A percentile compares a stretch with the other conserved stretches of the same genome.
These are phyloP conservation scores for Alligator mississippiensis DNA, from an alignment of 2,113 vertebrate species.

Conservation along the genomic window DNA sequence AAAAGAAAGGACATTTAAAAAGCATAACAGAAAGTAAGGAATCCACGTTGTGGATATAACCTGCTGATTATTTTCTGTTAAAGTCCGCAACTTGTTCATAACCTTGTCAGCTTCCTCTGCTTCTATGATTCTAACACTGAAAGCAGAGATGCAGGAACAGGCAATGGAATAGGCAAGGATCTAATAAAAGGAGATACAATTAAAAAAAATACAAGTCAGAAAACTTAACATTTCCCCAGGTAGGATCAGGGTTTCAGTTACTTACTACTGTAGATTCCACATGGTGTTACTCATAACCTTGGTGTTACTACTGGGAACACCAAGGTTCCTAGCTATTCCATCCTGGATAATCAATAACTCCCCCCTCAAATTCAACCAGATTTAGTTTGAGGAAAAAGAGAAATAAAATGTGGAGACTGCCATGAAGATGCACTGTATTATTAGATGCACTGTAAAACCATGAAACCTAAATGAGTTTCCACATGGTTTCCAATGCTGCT, in stretches of 20 bases:
- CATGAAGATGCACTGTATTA: background rate
- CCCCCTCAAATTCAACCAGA: background rate
- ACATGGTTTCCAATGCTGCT: background rate
- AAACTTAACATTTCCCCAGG: background rate
- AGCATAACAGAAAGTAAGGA: background rate
- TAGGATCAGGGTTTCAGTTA: background rate
- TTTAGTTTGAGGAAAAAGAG: background rate
- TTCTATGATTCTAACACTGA: conserved; percentile 85
- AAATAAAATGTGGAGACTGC: background rate
- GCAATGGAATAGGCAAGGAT: conserved; percentile 90
- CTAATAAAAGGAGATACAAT: conserved; percentile 68
- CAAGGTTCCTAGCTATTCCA: background rate
- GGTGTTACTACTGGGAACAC: too few species aligned
- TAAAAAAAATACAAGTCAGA: background rate
- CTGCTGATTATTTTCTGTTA: conserved; percentile 93
- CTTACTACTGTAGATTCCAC: background rate
- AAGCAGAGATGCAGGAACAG: conserved; percentile 88
- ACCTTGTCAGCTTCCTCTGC: conserved; percentile 86
- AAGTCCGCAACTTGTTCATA: conserved; percentile 84
- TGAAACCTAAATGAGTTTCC: background rate
- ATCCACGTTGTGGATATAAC: conserved; percentile 64
- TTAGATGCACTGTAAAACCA: background rate
- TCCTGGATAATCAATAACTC: background rate
- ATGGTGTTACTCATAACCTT: too few species aligned
- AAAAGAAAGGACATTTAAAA: background rate